phyloP scores from a whole-genome alignment of 2,888 invertebrate genomes.

The Erebia aethiops region DNA sequence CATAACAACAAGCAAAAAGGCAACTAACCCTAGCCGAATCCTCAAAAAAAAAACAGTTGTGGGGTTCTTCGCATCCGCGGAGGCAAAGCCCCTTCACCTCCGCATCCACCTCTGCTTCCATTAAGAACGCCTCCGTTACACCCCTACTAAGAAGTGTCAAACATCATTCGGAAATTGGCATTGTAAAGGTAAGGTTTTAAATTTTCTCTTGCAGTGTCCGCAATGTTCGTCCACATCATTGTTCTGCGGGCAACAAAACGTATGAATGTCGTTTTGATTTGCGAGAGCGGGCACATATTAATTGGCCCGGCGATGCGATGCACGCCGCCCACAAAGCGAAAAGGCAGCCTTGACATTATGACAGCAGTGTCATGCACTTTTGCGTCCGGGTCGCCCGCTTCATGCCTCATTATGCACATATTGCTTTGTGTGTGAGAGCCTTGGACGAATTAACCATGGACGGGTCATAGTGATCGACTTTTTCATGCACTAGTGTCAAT shows the following conservation, averaged over 20 bases:
- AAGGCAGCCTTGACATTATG: constrained; percentile 33
- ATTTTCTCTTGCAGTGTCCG: background rate
- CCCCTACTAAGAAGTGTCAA: too few relatives aligned
- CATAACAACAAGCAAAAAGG: too few relatives aligned
- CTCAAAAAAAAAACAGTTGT: too few relatives aligned
- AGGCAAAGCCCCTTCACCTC: too few relatives aligned
- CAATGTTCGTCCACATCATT: background rate
- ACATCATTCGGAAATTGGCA: too few relatives aligned
- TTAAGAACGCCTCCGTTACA: too few relatives aligned
- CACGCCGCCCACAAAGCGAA: constrained; percentile 6
- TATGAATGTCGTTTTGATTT: constrained; percentile 4
- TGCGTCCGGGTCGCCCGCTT: constrained; percentile 6
- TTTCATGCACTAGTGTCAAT: too few relatives aligned
- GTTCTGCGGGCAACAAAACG: constrained; percentile 7
- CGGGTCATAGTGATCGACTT: too few relatives aligned
- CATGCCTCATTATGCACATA: background rate
- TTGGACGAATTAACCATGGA: too few relatives aligned
- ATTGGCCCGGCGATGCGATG: constrained; percentile 28
- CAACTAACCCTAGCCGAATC: too few relatives aligned
- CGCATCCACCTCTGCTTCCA: too few relatives aligned
- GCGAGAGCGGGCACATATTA: constrained; percentile 19
- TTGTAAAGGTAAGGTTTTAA: background rate
- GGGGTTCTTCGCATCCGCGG: too few relatives aligned
- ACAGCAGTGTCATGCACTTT: constrained; percentile 25
- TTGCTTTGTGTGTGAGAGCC: background rate